phyloP scores from a whole-genome alignment of 2,113 vertebrate species.

The Cygnus buccinator region DNA sequence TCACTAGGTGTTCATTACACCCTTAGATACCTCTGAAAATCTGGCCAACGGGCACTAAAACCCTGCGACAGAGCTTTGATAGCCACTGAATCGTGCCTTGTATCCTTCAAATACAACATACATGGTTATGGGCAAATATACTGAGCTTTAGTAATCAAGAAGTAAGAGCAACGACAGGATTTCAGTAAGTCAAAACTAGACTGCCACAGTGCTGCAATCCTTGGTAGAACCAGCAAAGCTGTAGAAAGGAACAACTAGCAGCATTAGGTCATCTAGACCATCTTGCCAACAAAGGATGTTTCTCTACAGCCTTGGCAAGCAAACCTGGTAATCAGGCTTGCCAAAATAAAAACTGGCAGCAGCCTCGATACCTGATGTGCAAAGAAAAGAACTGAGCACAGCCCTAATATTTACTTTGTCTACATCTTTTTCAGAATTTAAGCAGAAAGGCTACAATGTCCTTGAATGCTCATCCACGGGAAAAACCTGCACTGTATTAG shows the following conservation, averaged over 20 bases:
- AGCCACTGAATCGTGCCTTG: neutral
- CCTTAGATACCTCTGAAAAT: neutral
- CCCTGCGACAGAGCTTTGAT: neutral
- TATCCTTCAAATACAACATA: neutral
- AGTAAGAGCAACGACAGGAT: neutral
- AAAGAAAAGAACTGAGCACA: conserved; percentile 33
- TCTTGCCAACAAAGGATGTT: conserved; percentile 47
- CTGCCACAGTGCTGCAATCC: neutral
- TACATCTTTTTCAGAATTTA: conserved; percentile 9
- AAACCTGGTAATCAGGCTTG: conserved; percentile 19
- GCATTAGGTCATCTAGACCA: conserved; percentile 41
- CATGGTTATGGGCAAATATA: neutral
- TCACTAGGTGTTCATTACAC: neutral
- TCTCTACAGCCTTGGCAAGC: conserved; percentile 46
- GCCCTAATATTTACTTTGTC: conserved; percentile 31
- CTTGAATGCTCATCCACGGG: neutral
- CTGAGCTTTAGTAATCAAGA: neutral
- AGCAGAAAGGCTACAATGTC: conserved; percentile 4
- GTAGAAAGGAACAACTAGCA: neutral
- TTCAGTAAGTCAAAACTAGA: neutral
- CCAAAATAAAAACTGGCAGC: conserved; percentile 49
- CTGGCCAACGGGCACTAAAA: neutral
- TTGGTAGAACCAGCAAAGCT: neutral
- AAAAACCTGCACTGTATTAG: neutral
- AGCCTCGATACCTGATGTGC: conserved; percentile 19